A percentile compares a stretch with the other conserved stretches of the same genome.
phyloP scores from a whole-genome alignment of 1,140 invertebrate species.

The Manduca sexta region DNA sequence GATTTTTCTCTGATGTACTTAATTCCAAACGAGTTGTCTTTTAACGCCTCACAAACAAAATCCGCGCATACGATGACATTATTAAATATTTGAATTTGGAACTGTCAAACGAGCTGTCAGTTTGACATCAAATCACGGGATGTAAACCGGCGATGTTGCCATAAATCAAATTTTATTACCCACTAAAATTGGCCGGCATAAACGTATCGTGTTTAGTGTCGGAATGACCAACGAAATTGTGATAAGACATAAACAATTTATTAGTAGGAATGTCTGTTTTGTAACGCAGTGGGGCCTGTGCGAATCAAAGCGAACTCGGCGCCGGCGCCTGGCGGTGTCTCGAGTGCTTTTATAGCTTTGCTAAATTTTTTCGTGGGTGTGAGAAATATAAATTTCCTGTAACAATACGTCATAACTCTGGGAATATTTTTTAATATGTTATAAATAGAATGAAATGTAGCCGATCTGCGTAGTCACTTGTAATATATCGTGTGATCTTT shows the following conservation, averaged over 20 bases:
- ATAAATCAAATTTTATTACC: background rate
- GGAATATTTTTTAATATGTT: background rate
- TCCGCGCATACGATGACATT: too few species aligned
- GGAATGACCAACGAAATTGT: background rate
- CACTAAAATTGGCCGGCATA: background rate
- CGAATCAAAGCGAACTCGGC: background rate
- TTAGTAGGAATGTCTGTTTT: background rate
- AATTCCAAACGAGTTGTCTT: too few species aligned
- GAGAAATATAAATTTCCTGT: conserved; percentile 4
- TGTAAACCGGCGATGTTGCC: background rate
- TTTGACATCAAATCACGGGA: background rate
- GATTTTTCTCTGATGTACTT: too few species aligned
- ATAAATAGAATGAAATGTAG: background rate
- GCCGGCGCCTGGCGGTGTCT: conserved; percentile 1
- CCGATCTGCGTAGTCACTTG: too few species aligned
- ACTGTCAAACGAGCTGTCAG: background rate
- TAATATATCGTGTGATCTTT: too few species aligned
- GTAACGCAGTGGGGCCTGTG: background rate
- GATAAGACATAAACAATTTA: conserved; percentile 5
- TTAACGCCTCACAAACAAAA: too few species aligned
- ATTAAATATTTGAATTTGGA: background rate
- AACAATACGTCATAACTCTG: background rate
- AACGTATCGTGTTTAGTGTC: background rate
- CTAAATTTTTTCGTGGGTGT: background rate
- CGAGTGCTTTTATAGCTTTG: conserved; percentile 2